Evolutionary conservation across 1,140 invertebrate species (phyloP).

Genomic region (Caenorhabditis inopinata): DNA sequence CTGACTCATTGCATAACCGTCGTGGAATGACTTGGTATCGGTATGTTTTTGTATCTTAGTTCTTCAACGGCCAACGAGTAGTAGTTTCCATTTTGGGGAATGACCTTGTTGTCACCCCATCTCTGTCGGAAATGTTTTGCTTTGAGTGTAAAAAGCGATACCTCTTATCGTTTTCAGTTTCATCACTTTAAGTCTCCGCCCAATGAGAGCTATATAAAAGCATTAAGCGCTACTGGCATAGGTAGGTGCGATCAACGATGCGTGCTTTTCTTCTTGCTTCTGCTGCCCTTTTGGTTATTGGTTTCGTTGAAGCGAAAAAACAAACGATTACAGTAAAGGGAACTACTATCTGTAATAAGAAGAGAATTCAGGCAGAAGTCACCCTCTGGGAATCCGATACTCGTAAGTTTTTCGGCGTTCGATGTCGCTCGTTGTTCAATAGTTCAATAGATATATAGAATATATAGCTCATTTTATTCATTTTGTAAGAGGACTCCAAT

Average conservation of each 20-base stretch:
- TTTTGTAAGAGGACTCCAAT: too few species aligned
- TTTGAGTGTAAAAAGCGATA: neutral
- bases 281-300: neutral
- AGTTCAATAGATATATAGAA: too few species aligned
- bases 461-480: too few species aligned
- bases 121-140: neutral
- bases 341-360: constrained; percentile 22
- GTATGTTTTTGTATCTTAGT: neutral
- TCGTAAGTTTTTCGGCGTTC: constrained; percentile 4
- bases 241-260: too few species aligned
- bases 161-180: neutral
- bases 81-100: neutral
- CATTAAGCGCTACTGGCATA: neutral
- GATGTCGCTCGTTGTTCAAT: too few species aligned
- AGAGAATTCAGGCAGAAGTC: constrained; percentile 17
- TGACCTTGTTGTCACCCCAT: neutral
- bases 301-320: neutral
- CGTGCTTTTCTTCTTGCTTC: constrained; percentile 15
- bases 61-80: constrained; percentile 24
- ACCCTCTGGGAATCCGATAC: constrained; percentile 24
- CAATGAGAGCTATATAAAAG: neutral
- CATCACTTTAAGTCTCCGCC: neutral
- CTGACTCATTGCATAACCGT: neutral
- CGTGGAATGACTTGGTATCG: neutral
- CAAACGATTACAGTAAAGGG: constrained; percentile 30